Base-by-base conservation (phyloP, 2,888 invertebrate genomes). In the Archips crataeganus region DNA sequence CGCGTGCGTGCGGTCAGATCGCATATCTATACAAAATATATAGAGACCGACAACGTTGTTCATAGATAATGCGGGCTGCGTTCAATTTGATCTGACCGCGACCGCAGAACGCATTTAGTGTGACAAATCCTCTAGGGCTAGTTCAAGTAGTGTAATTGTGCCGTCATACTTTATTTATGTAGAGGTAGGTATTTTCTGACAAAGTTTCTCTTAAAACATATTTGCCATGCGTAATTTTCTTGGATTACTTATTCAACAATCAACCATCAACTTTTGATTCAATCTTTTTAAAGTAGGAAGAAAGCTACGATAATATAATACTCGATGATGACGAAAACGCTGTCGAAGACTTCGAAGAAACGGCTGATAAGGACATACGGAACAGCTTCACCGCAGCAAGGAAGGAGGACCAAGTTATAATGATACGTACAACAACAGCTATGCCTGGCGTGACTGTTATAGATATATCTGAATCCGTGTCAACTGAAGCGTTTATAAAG, bases 181-280 rank as follows among this genome's bases (percentile, higher is more conserved):
- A 23, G 23, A 23, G 23, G 10, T 15, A 23, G 23, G 10, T 15
- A 1, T 42, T 42, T n/a, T 39, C 11, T 13, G n/a, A 51, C 11
- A 15, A 47, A 47, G 13, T 11, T 47, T 11, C 11, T 3, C 47
- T 47, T 9, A 42, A 42, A 42, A 5, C 8, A 42, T 9, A 42
- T 42, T 42, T 2, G 6, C 9, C 9, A 9, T 11, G 13, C n/a
- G 2, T n/a, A 49, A 49, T 49, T 5, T 49, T 49, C 49, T 13
- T 49, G 6, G 9, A 3, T 8, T 15, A 2, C 15, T 4, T n/a
- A n/a, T n/a, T n/a, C n/a, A n/a, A n/a, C n/a, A 73, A 13, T 60
- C 73, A 60, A 74, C 59, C 69, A 69, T 49, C 73, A 64, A 74
- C 70, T 65, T 64, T 74, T 64, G 64, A 70, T 70, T 60, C 45